These are phyloP conservation scores for Lamellibrachia luymesi DNA, from an alignment of 1,140 invertebrate species.

Conservation along the genomic window DNA sequence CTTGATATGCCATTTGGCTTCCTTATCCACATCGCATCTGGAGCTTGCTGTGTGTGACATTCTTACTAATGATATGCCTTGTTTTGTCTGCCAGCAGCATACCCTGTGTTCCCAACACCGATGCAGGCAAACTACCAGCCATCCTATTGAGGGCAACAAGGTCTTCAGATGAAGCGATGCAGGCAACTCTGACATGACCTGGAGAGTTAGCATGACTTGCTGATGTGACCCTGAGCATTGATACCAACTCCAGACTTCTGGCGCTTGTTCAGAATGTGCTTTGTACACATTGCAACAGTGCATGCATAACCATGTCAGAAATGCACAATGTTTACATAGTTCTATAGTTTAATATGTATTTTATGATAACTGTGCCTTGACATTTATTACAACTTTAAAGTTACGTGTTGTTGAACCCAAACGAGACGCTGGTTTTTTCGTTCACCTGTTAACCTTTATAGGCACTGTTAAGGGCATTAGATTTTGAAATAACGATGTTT, in stretches of 20 bases:
- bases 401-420: not conserved
- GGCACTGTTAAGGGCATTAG: not conserved
- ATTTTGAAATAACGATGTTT: not conserved
- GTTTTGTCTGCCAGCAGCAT: not conserved
- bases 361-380: not conserved
- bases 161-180: not conserved
- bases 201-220: not conserved
- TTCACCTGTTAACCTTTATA: not conserved
- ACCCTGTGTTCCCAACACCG: not conserved
- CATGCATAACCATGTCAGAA: not conserved
- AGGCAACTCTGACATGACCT: not conserved
- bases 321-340: slow-evolving; percentile 5
- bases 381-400: not conserved
- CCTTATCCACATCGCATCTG: not conserved
- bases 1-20: too few species aligned
- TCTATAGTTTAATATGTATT: slow-evolving; percentile 6
- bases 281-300: not conserved
- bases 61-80: not conserved
- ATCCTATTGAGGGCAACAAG: not conserved
- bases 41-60: not conserved
- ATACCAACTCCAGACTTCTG: not conserved
- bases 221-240: not conserved
- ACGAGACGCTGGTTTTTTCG: not conserved
- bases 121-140: not conserved
- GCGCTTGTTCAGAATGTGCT: not conserved